A percentile compares a stretch with the other conserved stretches of the same genome.
phyloP scores from a whole-genome alignment of 2,797 vertebrate genomes.

The Sebastes vulpes region DNA sequence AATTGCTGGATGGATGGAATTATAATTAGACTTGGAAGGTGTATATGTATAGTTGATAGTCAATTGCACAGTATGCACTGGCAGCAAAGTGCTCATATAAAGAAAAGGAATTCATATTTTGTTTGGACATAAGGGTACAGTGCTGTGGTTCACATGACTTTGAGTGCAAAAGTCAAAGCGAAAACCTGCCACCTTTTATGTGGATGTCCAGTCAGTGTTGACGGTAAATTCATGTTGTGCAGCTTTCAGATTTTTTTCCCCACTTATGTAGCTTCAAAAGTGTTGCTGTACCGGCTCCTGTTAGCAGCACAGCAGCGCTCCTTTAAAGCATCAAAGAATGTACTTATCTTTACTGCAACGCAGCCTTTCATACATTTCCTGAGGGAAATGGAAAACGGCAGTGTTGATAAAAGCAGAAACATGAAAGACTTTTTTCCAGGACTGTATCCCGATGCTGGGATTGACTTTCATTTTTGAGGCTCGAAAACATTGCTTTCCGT shows the following conservation, averaged over 20 bases:
- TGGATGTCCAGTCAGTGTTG: no score
- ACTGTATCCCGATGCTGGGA: neutral
- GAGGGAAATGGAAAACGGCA: slow-evolving; percentile 27
- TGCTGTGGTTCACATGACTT: neutral
- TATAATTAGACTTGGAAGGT: no score
- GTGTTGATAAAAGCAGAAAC: slow-evolving; percentile 40
- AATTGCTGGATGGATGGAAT: no score
- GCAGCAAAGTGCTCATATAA: neutral
- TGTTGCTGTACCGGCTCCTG: slow-evolving; percentile 3
- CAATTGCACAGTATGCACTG: neutral
- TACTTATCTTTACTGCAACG: slow-evolving; percentile 31
- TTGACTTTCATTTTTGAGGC: slow-evolving; percentile 4
- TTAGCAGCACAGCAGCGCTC: slow-evolving; percentile 16
- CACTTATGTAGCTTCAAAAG: slow-evolving; percentile 26
- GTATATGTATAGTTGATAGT: neutral
- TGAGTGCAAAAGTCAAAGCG: neutral
- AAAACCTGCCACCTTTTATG: no score
- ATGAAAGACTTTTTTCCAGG: slow-evolving; percentile 37
- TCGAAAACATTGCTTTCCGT: neutral
- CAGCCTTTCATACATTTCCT: slow-evolving; percentile 41
- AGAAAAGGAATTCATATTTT: neutral
- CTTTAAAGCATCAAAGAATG: slow-evolving; percentile 39
- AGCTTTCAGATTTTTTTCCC: neutral
- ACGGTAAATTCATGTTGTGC: neutral
- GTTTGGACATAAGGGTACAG: neutral